Percentiles rank a stretch among this genome's conserved stretches.
Evolutionary conservation across 2,797 vertebrate species (phyloP).

Genomic region (Brachymystax lenok): DNA sequence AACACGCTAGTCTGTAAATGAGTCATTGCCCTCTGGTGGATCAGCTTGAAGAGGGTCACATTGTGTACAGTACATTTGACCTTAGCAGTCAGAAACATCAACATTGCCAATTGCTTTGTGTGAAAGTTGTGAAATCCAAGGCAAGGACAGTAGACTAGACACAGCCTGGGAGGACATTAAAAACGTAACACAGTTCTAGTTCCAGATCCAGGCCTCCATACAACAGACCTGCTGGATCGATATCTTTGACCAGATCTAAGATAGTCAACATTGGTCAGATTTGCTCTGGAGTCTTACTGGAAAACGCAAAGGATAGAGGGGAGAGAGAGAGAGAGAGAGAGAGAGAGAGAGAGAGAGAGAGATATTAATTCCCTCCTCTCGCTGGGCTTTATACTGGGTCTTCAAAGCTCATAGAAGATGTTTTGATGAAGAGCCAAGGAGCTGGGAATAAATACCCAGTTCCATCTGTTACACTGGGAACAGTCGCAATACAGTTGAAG

Average conservation of each 20-base stretch:
- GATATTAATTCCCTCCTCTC: not conserved
- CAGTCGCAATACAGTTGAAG: not conserved
- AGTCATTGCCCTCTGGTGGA: conserved; percentile 9
- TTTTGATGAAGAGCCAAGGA: conserved; percentile 36
- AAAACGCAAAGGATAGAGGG: not conserved
- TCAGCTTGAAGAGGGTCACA: conserved; percentile 36
- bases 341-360: conserved; percentile 29
- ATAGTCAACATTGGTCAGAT: not conserved
- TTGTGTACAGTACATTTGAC: not conserved
- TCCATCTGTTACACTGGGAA: conserved; percentile 15
- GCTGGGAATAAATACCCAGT: conserved; percentile 15
- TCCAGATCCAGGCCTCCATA: not conserved
- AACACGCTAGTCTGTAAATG: conserved; percentile 33
- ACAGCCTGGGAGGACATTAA: not conserved
- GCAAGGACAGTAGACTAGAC: not conserved
- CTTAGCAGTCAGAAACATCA: not conserved
- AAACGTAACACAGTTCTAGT: not conserved
- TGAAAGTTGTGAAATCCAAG: not conserved
- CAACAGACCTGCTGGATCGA: conserved; percentile 3
- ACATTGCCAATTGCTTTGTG: not conserved
- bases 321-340: conserved; percentile 40
- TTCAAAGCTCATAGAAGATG: conserved; percentile 27
- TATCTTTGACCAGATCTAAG: not conserved
- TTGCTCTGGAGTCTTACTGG: not conserved
- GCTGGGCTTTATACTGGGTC: conserved; percentile 19